A percentile compares a stretch with the other conserved stretches of the same genome.
Evolutionary conservation across 2,797 vertebrate species (phyloP).

Genomic region (Sarcophilus harrisii): DNA sequence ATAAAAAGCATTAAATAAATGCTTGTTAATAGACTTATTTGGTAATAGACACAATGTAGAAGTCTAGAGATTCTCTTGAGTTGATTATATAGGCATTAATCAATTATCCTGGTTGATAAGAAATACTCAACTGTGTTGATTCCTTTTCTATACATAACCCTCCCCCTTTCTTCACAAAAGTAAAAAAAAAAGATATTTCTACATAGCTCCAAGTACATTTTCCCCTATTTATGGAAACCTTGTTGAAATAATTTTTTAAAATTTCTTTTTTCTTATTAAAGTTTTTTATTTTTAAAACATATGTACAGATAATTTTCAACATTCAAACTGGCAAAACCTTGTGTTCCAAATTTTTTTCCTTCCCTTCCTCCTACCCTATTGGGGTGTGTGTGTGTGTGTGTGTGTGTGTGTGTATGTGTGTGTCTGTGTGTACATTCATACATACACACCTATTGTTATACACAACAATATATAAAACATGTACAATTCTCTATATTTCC

Average conservation of each 20-base stretch:
- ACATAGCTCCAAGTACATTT: neutral
- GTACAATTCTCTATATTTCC: too few relatives aligned
- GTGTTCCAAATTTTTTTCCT: too few relatives aligned
- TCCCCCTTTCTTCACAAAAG: neutral
- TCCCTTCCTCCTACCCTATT: too few relatives aligned
- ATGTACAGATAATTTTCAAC: too few relatives aligned
- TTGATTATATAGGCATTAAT: neutral
- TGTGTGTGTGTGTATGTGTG: too few relatives aligned
- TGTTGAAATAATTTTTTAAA: neutral
- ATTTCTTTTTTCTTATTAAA: too few relatives aligned
- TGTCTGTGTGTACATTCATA: too few relatives aligned
- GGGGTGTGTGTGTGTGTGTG: too few relatives aligned
- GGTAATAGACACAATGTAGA: neutral
- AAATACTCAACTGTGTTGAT: neutral
- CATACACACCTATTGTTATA: too few relatives aligned
- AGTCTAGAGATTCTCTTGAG: neutral
- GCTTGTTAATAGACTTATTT: neutral
- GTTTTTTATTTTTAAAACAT: too few relatives aligned
- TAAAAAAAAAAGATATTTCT: neutral
- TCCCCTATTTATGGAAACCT: neutral
- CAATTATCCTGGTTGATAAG: neutral
- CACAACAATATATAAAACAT: too few relatives aligned
- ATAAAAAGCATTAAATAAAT: neutral
- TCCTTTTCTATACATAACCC: neutral
- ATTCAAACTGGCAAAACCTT: too few relatives aligned